Base-by-base conservation (phyloP, 1,140 invertebrate genomes). In the Apis laboriosa region DNA sequence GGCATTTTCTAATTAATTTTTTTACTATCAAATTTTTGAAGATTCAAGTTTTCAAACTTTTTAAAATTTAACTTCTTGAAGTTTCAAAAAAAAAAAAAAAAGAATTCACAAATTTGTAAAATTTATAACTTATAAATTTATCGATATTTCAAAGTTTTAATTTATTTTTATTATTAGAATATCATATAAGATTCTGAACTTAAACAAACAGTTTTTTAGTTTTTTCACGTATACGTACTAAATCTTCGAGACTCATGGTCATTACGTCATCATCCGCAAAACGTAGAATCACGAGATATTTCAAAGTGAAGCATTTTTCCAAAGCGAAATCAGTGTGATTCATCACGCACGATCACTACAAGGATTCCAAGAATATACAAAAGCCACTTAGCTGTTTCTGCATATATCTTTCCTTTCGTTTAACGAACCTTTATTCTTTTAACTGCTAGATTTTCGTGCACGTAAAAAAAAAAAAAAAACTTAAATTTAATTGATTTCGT, bases 381-480 rank as follows among this genome's bases (percentile, higher is more conserved):
- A 17, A 19, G n/a, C 21, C 51, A 17, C 13, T 56, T 56, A 24
- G 11, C 8, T 24, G 2, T 51, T 53, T 12, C 28, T 15, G 11
- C 15, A 17, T 53, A 1, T 19, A 24, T 8, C 64, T 58, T 19
- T 21, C 3, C n/a, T 73, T 24, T 80, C 15, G 68, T 55, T 63
- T 51, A 64, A 80, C 71, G 67, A 64, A 19, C 28, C 17, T 13
- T 28, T 55, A 74, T 80, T 80, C 60, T 64, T 80, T 7, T 8
- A 0, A 21, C 58, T 17, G 53, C 21, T n/a, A 2, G 12, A 28
- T n/a, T 12, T 12, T 68, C 21, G 5, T 51, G 0, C 43, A 49
- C 19, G 0, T 5, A 24, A 24, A 3, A 55, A 53, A n/a, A 24
- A 28, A 28, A 43, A 24, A 28, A 51, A 72, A 17, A 43, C 13